phyloP scores from a whole-genome alignment of 2,797 vertebrate species.

The Helarctos malayanus region DNA sequence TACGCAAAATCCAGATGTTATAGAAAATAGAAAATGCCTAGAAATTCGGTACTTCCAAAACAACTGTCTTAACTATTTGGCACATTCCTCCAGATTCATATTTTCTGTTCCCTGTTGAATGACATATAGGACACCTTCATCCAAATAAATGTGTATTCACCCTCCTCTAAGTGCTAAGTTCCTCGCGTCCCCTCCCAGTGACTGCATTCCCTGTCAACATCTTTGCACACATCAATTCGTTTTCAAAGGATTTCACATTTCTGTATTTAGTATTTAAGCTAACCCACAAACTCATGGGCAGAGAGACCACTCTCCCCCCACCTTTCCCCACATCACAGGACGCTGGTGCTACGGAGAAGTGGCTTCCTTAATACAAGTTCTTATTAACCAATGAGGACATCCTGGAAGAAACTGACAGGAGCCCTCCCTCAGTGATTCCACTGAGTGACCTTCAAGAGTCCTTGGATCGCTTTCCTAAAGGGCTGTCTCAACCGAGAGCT shows the following conservation, averaged over 20 bases:
- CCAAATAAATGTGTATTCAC: background rate
- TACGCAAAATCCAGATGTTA: background rate
- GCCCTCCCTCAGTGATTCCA: background rate
- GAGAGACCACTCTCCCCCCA: background rate
- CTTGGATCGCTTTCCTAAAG: background rate
- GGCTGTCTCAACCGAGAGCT: background rate
- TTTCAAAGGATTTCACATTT: background rate
- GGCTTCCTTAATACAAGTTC: background rate
- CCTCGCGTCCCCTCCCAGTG: background rate
- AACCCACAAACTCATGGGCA: background rate
- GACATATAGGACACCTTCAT: background rate
- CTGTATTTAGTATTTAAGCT: background rate
- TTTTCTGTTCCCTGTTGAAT: background rate
- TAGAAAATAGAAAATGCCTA: background rate
- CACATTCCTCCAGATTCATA: background rate
- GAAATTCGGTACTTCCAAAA: background rate
- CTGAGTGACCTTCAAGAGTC: background rate
- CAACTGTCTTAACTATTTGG: background rate
- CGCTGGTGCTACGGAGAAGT: background rate
- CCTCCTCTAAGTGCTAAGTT: background rate
- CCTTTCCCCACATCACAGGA: background rate
- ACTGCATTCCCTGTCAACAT: background rate
- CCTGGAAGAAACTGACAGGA: background rate
- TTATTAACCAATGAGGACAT: background rate
- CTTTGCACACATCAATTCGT: background rate